Evolutionary conservation across 1,140 invertebrate genomes (phyloP).

Genomic region (Bombus cullumanus): DNA sequence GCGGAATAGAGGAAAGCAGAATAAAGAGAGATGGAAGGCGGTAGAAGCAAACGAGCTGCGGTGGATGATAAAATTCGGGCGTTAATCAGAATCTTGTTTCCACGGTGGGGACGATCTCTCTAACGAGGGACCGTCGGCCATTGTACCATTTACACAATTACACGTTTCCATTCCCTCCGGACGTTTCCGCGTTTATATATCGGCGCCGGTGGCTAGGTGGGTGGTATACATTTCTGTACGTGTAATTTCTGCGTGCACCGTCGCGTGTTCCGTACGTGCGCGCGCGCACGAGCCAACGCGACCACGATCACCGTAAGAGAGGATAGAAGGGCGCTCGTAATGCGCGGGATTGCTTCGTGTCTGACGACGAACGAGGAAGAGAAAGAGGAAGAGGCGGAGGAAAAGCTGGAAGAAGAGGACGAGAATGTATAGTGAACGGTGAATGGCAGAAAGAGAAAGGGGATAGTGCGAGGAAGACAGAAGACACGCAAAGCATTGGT

Average conservation of each 20-base stretch:
- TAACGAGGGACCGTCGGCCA: slow-evolving; percentile 76
- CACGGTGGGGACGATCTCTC: slow-evolving; percentile 63
- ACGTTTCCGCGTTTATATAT: slow-evolving; percentile 68
- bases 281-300: neutral
- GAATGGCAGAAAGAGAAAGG: neutral
- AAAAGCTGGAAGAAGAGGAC: slow-evolving; percentile 1
- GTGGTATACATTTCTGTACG: slow-evolving; percentile 27
- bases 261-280: slow-evolving; percentile 25
- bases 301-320: neutral
- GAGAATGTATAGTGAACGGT: slow-evolving; percentile 30
- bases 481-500: neutral
- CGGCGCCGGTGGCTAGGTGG: slow-evolving; percentile 31
- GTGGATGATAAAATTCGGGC: slow-evolving; percentile 74
- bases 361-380: slow-evolving; percentile 44
- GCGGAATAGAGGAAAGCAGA: neutral
- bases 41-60: neutral
- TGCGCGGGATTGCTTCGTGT: slow-evolving; percentile 49
- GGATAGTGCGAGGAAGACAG: neutral
- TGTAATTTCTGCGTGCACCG: slow-evolving; percentile 21
- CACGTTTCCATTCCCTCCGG: slow-evolving; percentile 73
- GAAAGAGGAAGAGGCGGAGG: slow-evolving; percentile 5
- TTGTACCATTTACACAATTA: slow-evolving; percentile 80
- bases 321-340: slow-evolving; percentile 35
- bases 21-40: neutral
- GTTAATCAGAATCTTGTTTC: slow-evolving; percentile 80